These are phyloP conservation scores for Pholis gunnellus DNA, from an alignment of 2,113 vertebrate species.

Conservation along the genomic window DNA sequence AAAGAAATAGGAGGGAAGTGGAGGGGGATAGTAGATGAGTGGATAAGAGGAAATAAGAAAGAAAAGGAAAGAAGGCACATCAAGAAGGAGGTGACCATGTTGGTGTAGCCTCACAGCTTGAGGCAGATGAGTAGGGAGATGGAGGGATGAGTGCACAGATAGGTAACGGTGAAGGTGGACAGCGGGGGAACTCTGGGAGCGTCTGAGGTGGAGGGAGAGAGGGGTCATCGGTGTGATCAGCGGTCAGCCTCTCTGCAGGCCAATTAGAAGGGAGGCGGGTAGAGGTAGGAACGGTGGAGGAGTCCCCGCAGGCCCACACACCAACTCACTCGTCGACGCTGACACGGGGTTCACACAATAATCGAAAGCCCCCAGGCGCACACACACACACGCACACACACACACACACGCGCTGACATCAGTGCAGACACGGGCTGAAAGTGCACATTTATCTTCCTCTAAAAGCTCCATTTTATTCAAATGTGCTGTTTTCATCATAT, in stretches of 20 bases:
- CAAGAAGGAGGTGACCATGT: conserved; percentile 6
- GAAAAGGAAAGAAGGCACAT: not conserved
- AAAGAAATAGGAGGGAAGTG: not conserved
- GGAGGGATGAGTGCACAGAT: conserved; percentile 24
- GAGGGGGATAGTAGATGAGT: not conserved
- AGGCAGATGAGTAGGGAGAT: conserved; percentile 29
- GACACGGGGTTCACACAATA: conserved; percentile 54
- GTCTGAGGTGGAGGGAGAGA: conserved; percentile 20
- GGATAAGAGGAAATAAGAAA: conserved; percentile 25
- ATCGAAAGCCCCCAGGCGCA: conserved; percentile 42
- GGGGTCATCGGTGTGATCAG: conserved; percentile 59
- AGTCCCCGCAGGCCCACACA: conserved; percentile 38
- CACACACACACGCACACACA: conserved; percentile 18
- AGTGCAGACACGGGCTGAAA: not conserved
- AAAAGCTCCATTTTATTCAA: not conserved
- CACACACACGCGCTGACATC: not conserved
- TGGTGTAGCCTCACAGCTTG: not conserved
- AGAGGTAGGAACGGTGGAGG: conserved; percentile 36
- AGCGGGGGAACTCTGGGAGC: conserved; percentile 22
- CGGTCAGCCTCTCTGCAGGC: conserved; percentile 69
- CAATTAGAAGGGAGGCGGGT: conserved; percentile 69
- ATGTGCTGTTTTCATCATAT: not conserved
- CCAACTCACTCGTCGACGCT: conserved; percentile 27
- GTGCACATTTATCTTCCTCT: not conserved
- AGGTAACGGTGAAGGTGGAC: conserved; percentile 2